phyloP scores from a whole-genome alignment of 2,888 invertebrate species.

The Stenchaetothrips biformis region DNA sequence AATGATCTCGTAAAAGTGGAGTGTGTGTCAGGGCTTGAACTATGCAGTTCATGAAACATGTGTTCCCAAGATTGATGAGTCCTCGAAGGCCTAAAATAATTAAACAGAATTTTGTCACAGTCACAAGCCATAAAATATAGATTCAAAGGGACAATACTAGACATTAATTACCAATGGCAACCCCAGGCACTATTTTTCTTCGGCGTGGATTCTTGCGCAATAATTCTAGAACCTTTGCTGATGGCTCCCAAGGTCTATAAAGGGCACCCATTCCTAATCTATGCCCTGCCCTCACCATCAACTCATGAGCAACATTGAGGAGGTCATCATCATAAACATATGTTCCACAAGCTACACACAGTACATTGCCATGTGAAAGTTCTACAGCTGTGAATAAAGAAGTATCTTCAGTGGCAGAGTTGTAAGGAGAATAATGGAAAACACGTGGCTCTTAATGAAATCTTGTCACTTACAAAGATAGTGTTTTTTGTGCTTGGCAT shows the following conservation, averaged over 20 bases:
- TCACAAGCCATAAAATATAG: too few relatives aligned
- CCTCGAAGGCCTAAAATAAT: conserved; percentile 67
- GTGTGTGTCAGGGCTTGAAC: conserved; percentile 91
- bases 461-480: conserved; percentile 55
- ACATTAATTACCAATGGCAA: conserved; percentile 61
- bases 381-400: conserved; percentile 64
- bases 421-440: neutral
- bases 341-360: conserved; percentile 85
- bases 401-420: neutral
- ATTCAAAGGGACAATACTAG: too few relatives aligned
- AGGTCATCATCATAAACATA: conserved; percentile 62
- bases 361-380: conserved; percentile 79
- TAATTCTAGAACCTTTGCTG: conserved; percentile 68
- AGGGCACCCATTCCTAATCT: conserved; percentile 34
- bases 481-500: conserved; percentile 76
- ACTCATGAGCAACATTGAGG: conserved; percentile 46
- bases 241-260: conserved; percentile 68
- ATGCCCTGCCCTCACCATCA: conserved; percentile 38
- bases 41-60: conserved; percentile 98
- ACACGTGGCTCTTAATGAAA: neutral
- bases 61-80: conserved; percentile 90
- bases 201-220: conserved; percentile 70
- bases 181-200: conserved; percentile 71
- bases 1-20: conserved; percentile 89
- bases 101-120: neutral